A percentile compares a stretch with the other conserved stretches of the same genome.
Conservation (phyloP, 2,888 invertebrate species). For the Galerucella calmariensis region DNA sequence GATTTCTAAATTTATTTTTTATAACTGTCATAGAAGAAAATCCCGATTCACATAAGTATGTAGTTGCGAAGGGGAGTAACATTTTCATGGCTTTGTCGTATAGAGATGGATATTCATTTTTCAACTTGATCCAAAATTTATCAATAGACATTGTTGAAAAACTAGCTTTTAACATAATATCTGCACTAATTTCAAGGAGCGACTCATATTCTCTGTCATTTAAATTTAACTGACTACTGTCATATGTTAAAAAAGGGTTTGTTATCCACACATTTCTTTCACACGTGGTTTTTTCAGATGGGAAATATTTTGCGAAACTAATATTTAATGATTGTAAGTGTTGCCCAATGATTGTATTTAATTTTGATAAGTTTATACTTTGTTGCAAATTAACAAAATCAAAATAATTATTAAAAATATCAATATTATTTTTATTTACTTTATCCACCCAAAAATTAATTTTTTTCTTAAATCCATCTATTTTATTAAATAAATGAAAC, state of each 20-base stretch:
- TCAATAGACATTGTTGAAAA: conserved; percentile 9
- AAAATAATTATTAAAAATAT: conserved; percentile 15
- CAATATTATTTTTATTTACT: conserved; percentile 13
- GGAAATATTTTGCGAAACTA: conserved; percentile 4
- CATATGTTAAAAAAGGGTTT: too few relatives aligned
- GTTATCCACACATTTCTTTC: too few relatives aligned
- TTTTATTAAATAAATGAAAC: conserved; percentile 18
- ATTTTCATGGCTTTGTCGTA: conserved; percentile 1
- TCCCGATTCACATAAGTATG: too few relatives aligned
- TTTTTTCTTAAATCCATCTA: conserved; percentile 18
- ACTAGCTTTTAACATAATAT: conserved; percentile 10
- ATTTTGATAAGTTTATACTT: too few relatives aligned
- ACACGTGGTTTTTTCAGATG: neutral
- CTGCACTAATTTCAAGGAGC: conserved; percentile 2
- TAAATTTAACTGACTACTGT: neutral
- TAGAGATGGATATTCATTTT: conserved; percentile 9
- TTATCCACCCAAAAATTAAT: conserved; percentile 15
- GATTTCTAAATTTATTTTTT: neutral
- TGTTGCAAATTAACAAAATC: neutral
- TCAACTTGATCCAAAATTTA: neutral
- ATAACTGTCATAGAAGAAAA: too few relatives aligned
- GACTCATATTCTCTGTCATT: conserved; percentile 3
- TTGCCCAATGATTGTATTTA: too few relatives aligned
- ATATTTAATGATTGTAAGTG: too few relatives aligned
- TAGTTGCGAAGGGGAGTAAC: neutral